phyloP scores from a whole-genome alignment of 2,888 invertebrate species.

The Maniola hyperantus region DNA sequence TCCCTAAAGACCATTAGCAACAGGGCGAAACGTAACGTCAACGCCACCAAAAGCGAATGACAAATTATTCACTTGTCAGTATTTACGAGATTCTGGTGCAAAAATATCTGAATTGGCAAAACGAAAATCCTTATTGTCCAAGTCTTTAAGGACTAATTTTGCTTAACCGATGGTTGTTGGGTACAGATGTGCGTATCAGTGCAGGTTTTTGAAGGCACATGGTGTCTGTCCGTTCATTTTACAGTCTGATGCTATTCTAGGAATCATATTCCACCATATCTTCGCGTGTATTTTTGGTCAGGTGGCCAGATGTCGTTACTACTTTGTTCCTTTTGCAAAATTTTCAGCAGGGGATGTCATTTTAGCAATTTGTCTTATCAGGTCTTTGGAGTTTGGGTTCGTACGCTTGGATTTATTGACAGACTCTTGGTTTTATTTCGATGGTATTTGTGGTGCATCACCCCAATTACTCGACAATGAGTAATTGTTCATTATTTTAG shows the following conservation, averaged over 20 bases:
- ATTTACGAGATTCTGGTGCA: slow-evolving; percentile 40
- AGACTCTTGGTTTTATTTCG: slow-evolving; percentile 50
- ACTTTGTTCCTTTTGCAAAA: slow-evolving; percentile 61
- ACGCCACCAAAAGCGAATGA: slow-evolving; percentile 69
- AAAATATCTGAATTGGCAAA: slow-evolving; percentile 22
- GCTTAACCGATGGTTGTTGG: slow-evolving; percentile 27
- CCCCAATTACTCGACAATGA: slow-evolving; percentile 67
- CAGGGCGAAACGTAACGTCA: slow-evolving; percentile 69
- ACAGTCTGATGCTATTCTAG: slow-evolving; percentile 82
- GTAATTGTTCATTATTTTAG: slow-evolving; percentile 60
- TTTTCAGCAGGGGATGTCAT: slow-evolving; percentile 51
- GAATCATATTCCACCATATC: slow-evolving; percentile 76
- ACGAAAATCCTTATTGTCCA: slow-evolving; percentile 38
- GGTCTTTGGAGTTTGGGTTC: slow-evolving; percentile 50
- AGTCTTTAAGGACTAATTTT: slow-evolving; percentile 46
- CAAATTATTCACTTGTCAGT: slow-evolving; percentile 69
- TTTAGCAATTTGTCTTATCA: slow-evolving; percentile 67
- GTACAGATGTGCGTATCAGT: slow-evolving; percentile 47
- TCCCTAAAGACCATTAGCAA: slow-evolving; percentile 68
- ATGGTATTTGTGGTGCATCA: slow-evolving; percentile 56
- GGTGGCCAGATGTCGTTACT: slow-evolving; percentile 77
- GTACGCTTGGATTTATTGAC: slow-evolving; percentile 68
- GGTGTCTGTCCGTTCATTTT: slow-evolving; percentile 76
- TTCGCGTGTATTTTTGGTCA: slow-evolving; percentile 70
- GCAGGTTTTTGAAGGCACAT: slow-evolving; percentile 74